These are phyloP conservation scores for Corvus moneduloides DNA, from an alignment of 2,113 vertebrate species.

Conservation along the genomic window DNA sequence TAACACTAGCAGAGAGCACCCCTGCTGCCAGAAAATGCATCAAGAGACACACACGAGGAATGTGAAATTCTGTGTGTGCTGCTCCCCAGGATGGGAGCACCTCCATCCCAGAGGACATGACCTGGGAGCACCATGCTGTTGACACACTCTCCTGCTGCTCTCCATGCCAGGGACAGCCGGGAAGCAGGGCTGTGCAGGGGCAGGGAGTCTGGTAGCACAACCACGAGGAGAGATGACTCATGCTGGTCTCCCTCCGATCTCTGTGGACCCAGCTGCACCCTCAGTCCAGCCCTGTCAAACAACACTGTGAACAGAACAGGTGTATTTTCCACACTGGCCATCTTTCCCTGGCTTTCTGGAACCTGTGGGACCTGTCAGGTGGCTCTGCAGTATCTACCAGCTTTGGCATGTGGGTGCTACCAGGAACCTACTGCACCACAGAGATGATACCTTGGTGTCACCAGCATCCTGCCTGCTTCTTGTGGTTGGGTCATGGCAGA, in stretches of 20 bases:
- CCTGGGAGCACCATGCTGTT: neutral
- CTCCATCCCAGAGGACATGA: neutral
- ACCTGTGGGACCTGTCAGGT: neutral
- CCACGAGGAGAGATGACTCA: neutral
- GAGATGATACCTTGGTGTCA: neutral
- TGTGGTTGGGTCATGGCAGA: neutral
- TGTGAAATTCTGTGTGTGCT: neutral
- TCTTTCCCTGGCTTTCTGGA: neutral
- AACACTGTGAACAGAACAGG: neutral
- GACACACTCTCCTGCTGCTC: neutral
- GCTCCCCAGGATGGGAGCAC: rapidly evolving
- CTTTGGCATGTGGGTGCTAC: neutral
- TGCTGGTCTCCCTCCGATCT: neutral
- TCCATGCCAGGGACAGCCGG: neutral
- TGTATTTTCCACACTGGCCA: neutral
- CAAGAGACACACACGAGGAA: neutral
- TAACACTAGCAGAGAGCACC: neutral
- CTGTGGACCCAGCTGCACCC: neutral
- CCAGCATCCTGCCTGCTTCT: neutral
- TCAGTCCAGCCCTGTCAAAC: neutral
- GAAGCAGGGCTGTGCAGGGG: neutral
- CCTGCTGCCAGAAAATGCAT: neutral
- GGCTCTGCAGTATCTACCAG: neutral
- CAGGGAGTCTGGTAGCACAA: neutral
- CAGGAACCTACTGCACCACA: neutral